Conservation (phyloP, 2,888 invertebrate species). For the Lepas anatifera region DNA sequence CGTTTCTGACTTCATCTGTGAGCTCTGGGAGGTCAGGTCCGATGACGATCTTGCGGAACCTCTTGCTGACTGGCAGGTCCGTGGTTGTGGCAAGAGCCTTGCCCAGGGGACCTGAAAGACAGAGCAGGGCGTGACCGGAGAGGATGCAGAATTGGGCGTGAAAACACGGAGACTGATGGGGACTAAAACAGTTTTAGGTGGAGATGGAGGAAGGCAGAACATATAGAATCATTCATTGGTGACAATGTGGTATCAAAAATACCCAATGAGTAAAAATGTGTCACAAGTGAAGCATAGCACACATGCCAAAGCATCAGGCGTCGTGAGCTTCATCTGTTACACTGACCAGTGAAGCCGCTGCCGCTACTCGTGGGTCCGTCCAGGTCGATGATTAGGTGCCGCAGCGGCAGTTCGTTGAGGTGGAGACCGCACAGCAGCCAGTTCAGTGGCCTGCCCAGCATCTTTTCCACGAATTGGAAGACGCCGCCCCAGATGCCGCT, state of each 20-base stretch:
- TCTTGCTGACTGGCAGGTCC: not conserved
- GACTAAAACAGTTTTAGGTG: not conserved
- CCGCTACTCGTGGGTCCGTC: not conserved
- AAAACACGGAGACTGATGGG: too few relatives aligned
- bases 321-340: too few relatives aligned
- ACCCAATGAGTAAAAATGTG: not conserved
- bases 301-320: not conserved
- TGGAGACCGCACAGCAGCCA: not conserved
- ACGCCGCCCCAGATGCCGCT: not conserved
- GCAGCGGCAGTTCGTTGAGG: not conserved
- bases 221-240: not conserved
- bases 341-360: not conserved
- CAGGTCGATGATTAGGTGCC: not conserved
- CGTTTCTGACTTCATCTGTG: too few relatives aligned
- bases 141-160: too few relatives aligned
- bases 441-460: not conserved
- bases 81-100: not conserved
- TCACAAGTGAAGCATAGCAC: not conserved
- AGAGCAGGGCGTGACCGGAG: not conserved
- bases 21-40: not conserved
- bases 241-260: not conserved
- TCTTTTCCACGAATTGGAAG: not conserved
- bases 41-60: not conserved
- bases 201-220: not conserved
- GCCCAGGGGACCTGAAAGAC: not conserved